Evolutionary conservation across 2,888 invertebrate species (phyloP), one percentile per base, ranked within the genome.

Genomic region (Microctonus hyperodae): DNA sequence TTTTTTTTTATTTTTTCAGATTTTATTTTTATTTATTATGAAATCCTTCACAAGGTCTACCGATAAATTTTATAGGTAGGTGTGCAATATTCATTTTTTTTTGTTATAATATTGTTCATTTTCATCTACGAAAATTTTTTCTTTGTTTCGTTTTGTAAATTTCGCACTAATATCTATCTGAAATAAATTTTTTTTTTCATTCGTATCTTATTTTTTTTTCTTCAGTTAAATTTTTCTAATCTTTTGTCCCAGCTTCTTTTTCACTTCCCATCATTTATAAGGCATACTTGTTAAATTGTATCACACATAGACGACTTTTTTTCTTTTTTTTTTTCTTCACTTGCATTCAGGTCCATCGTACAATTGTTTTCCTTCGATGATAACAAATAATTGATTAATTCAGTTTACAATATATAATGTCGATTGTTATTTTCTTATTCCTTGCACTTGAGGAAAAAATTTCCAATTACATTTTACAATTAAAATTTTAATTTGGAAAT

Each of bases 51-150:
- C 51, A 25, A 23, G 11, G 25, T 23, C 51, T 51, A 25, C 44
- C 51, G 25, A 51, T 51, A 51, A 23, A 51, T 13, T 11, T 7
- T 44, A 51, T 51, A 51, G 51, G 51, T 51, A 51, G 51, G 51
- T 51, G 51, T 11, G 13, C 7, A 44, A 7, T 44, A 25, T 60
- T 28, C 31, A 64, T 56, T 60, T 62, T 60, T 60, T 61, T 66
- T 59, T 63, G 55, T 64, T 65, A 58, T 59, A 63, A 56, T 28
- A 22, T 50, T 22, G 44, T 60, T 50, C 53, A 57, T n/a, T 16
- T 55, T 61, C 16, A 11, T n/a, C 23, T 58, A 37, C 5, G 23
- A 58, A 58, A 40, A 23, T 58, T 23, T 58, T 37, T 25, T 57
- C 20, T 16, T 33, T 33, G n/a, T 57, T 37, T 57, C 23, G 40